Conservation (phyloP, 2,797 vertebrate species). For the Cossypha dichroa region DNA sequence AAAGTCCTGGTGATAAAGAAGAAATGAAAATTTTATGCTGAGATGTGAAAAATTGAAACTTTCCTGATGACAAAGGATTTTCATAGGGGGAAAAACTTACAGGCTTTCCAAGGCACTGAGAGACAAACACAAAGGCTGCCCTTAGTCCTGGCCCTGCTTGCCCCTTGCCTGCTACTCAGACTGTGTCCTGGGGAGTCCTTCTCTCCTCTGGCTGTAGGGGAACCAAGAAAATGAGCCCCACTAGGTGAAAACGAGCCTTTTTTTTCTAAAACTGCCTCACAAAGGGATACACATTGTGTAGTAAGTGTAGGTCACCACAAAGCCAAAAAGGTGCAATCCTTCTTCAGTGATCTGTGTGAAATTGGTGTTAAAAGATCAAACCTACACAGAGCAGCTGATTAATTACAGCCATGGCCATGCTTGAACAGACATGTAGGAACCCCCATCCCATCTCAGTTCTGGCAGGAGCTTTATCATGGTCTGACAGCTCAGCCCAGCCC, state of each 20-base stretch:
- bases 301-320: background rate
- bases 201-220: background rate
- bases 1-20: background rate
- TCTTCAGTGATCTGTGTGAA: background rate
- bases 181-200: background rate
- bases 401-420: background rate
- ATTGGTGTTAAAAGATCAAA: background rate
- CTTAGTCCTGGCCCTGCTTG: background rate
- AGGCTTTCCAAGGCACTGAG: background rate
- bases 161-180: background rate
- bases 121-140: background rate
- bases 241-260: background rate
- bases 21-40: background rate
- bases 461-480: background rate
- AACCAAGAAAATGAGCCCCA: background rate
- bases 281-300: fast-evolving
- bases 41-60: background rate
- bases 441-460: fast-evolving
- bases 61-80: background rate
- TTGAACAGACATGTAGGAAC: background rate
- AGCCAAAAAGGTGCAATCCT: background rate
- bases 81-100: background rate
- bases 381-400: background rate
- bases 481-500: background rate
- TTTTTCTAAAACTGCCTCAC: background rate